Percentiles rank a stretch among this genome's conserved stretches.
Evolutionary conservation across 64 coral and sea anemone species (phyloP).

Genomic region (Montipora cactus): DNA sequence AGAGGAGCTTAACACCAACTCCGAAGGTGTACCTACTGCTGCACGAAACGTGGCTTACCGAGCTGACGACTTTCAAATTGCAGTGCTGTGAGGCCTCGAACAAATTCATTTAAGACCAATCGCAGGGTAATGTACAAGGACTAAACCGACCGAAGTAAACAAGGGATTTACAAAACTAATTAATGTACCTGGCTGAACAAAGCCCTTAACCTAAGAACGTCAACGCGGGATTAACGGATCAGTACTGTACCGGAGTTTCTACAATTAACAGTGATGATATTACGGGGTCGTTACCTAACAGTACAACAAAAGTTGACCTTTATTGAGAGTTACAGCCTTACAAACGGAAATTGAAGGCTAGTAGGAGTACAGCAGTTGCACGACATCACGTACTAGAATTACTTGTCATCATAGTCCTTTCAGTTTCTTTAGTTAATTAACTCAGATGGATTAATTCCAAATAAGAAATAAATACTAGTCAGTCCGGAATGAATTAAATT

Average conservation of each 20-base stretch:
- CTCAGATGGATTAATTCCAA: not conserved
- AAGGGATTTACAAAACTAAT: not conserved
- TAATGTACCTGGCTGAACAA: too few species aligned
- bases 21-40: too few species aligned
- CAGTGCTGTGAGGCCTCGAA: not conserved
- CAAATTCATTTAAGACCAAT: too few species aligned
- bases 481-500: conserved; percentile 10
- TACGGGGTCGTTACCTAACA: not conserved
- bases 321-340: too few species aligned
- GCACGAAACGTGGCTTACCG: not conserved
- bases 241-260: not conserved
- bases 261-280: too few species aligned
- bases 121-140: not conserved
- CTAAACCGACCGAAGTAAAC: not conserved
- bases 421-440: conserved; percentile 4
- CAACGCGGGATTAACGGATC: not conserved
- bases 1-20: too few species aligned
- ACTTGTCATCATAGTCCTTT: not conserved
- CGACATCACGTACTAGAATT: too few species aligned
- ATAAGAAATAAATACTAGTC: not conserved
- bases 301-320: too few species aligned
- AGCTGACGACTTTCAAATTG: not conserved
- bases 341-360: too few species aligned
- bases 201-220: too few species aligned
- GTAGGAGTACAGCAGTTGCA: too few species aligned